Conservation (phyloP, 2,888 invertebrate genomes). For the Endotricha flammealis region DNA sequence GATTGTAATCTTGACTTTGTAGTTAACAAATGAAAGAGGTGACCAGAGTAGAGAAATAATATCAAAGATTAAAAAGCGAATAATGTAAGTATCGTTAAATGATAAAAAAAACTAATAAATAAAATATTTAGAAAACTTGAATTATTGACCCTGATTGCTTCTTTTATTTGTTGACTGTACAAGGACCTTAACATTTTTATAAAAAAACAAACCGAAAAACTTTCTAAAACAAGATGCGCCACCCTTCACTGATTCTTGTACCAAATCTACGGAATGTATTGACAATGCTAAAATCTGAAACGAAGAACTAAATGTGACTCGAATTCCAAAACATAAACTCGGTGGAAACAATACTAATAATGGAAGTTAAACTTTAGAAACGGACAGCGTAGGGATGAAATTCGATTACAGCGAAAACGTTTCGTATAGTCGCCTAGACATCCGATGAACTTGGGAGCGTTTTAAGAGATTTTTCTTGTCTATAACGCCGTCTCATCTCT, state of each 20-base stretch:
- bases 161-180: too few relatives aligned
- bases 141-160: too few relatives aligned
- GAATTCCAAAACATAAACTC: conserved; percentile 9
- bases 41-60: too few relatives aligned
- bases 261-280: conserved; percentile 8
- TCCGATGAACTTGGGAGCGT: conserved; percentile 21
- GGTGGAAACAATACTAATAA: background rate
- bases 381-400: conserved; percentile 6
- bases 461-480: conserved; percentile 32
- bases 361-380: background rate
- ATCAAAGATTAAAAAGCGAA: too few relatives aligned
- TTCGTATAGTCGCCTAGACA: conserved; percentile 16
- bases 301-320: conserved; percentile 3
- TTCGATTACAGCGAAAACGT: conserved; percentile 11
- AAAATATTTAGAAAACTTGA: too few relatives aligned
- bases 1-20: too few relatives aligned
- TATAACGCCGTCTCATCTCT: conserved; percentile 29
- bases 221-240: background rate
- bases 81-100: too few relatives aligned
- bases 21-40: too few relatives aligned
- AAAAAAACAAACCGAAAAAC: too few relatives aligned
- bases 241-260: background rate
- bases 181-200: too few relatives aligned
- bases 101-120: too few relatives aligned
- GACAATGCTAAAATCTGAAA: conserved; percentile 9